Evolutionary conservation across 2,888 invertebrate genomes (phyloP), one percentile per base, ranked within the genome.

Genomic region (Lagria hirta): DNA sequence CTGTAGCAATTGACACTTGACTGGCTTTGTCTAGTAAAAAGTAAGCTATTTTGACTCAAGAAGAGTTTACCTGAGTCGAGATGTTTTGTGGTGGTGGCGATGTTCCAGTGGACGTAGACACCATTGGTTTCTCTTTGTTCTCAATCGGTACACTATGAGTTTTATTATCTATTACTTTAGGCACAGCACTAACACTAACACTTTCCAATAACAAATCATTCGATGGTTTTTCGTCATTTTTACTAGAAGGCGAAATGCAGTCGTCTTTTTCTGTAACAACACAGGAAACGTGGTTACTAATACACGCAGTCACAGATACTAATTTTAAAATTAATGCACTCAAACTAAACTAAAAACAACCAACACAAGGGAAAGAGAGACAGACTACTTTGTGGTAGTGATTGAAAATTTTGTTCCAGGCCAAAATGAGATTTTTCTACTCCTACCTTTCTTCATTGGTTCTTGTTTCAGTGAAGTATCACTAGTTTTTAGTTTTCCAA

Each of bases 61-160:
- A n/a, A n/a, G n/a, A n/a, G n/a, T n/a, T n/a, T 61, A 77, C 78
- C 70, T 92, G 91, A 13, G 91, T 92, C 14, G 90, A 88, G 62
- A 88, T 89, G 65, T 76, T 88, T 70, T 91, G 91, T 2, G 91
- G 90, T 17, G 89, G 88, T 24, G 91, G 90, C 17, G 89, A 90
- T 17, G 90, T 90, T 44, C 86, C 88, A 30, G 84, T 87, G 43
- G 86, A 86, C 24, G 74, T 72, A 16, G 71, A 64, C 37, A 48
- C 46, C 41, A 55, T 49, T 81, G 1, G 83, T 81, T 13, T 75
- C 1, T 82, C 83, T 52, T 80, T 81, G n/a, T 76, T 80, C 49
- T 46, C 53, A 13, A 80, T 75, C 1, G 82, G 83, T 52, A 80
- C 81, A n/a, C 76, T 80, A 2, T 80, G 82, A 0, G 82, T 72